Evolutionary conservation across 2,888 invertebrate genomes (phyloP).

Genomic region (Nephrotoma flavescens): DNA sequence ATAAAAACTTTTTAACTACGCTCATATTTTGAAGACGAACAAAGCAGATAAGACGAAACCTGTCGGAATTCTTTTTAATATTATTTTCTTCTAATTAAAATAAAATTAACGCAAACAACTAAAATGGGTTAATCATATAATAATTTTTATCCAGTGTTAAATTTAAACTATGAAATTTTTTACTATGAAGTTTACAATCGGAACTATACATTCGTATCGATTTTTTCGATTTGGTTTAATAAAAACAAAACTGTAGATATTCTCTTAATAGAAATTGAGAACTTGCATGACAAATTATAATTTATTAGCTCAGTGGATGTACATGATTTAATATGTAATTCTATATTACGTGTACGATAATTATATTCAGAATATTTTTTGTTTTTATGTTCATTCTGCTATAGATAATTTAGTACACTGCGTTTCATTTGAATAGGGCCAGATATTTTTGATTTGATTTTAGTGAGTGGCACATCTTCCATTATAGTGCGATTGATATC

Average conservation of each 20-base stretch:
- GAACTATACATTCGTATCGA: neutral
- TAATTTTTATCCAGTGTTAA: neutral
- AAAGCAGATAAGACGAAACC: neutral
- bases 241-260: neutral
- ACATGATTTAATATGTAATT: neutral
- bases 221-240: neutral
- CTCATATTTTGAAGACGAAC: neutral
- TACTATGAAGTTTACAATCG: neutral
- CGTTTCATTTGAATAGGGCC: no score
- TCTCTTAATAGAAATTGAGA: neutral
- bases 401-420: neutral
- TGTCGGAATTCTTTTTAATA: neutral
- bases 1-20: neutral
- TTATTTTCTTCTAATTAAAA: neutral
- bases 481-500: no score
- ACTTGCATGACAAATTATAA: neutral
- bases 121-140: neutral
- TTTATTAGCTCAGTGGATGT: neutral
- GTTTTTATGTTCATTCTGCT: neutral
- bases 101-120: neutral
- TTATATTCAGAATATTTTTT: neutral
- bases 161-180: neutral
- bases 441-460: no score
- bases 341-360: neutral
- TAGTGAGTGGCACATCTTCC: no score